Percentiles rank a stretch among this genome's conserved stretches.
phyloP scores from a whole-genome alignment of 2,797 vertebrate species.

The Cetoscarus ocellatus region DNA sequence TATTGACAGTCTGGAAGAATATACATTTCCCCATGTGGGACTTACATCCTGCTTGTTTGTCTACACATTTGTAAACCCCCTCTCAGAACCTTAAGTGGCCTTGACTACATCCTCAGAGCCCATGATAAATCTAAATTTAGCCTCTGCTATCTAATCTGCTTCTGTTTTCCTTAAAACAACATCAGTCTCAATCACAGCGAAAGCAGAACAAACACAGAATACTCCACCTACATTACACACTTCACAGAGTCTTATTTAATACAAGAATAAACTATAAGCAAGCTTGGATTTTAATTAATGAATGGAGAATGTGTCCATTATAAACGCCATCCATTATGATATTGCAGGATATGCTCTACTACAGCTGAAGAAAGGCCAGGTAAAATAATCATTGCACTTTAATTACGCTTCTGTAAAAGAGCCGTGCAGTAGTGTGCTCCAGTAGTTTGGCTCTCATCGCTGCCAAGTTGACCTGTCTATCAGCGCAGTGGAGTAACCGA shows the following conservation, averaged over 20 bases:
- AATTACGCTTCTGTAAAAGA: constrained; percentile 66
- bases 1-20: constrained; percentile 11
- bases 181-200: constrained; percentile 45
- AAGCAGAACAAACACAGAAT: constrained; percentile 8
- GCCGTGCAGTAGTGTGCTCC: constrained; percentile 33
- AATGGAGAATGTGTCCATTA: constrained; percentile 6
- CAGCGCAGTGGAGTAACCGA: constrained; percentile 53
- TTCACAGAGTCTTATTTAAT: background rate
- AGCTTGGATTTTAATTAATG: background rate
- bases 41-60: constrained; percentile 57
- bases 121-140: constrained; percentile 57
- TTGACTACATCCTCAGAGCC: constrained; percentile 68
- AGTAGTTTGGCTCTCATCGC: constrained; percentile 54
- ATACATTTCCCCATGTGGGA: constrained; percentile 35
- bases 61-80: constrained; percentile 49
- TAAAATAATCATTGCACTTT: constrained; percentile 67
- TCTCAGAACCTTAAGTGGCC: constrained; percentile 53
- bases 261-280: background rate
- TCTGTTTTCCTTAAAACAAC: constrained; percentile 30
- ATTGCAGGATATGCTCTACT: constrained; percentile 23
- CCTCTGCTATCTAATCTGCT: constrained; percentile 76
- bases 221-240: background rate
- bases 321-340: constrained; percentile 19
- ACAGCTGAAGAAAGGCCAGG: constrained; percentile 22
- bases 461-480: constrained; percentile 54